Base-by-base conservation (phyloP, 2,113 vertebrate genomes). In the Recurvirostra avosetta region DNA sequence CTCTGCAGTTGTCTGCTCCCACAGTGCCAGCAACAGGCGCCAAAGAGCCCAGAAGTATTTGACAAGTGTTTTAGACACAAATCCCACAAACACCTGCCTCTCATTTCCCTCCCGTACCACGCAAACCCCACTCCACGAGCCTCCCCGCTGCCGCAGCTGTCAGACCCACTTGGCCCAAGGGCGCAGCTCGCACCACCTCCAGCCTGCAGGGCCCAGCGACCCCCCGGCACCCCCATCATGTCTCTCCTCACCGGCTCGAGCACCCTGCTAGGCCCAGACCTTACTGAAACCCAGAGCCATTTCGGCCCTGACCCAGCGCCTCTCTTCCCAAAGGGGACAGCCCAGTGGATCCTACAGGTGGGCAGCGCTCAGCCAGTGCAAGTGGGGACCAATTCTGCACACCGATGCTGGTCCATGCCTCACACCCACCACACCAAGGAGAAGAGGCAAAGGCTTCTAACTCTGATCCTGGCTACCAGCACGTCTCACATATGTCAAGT, bases 61-160 rank as follows among this genome's bases (percentile, higher is more conserved):
- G 77, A 66, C 38, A 38, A 89, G 56, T 66, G 59, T 65, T 94
- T 80, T 38, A 87, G 76, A 86, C 68, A 77, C 36, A 87, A 77
- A 94, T 43, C 55, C 34, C 58, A 76, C 62, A 32, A 68, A 50
- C 76, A 41, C 30, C 40, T 65, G 50, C 53, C 43, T 75, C n/a
- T 38, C 2, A 1, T 87, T 84, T 75, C 32, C 47, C 25, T 59
- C n/a, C 2, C 0, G 2, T 18, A 43, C 30, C 21, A 29, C 1
- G 25, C 45, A 73, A 78, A 58, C 14, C 19, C 55, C 27, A 8
- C 21, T n/a, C 73, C 61, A 27, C 1, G 3, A 55, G n/a, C 50
- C 65, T 47, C 55, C 66, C 58, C 12, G 23, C 17, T 3, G 0
- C 49, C 12, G 32, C 49, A 43, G 73, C 61, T 34, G 23, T 15